Evolutionary conservation across 1,140 invertebrate genomes (phyloP), one percentile per base, ranked within the genome.

Genomic region (Hermetia illucens): DNA sequence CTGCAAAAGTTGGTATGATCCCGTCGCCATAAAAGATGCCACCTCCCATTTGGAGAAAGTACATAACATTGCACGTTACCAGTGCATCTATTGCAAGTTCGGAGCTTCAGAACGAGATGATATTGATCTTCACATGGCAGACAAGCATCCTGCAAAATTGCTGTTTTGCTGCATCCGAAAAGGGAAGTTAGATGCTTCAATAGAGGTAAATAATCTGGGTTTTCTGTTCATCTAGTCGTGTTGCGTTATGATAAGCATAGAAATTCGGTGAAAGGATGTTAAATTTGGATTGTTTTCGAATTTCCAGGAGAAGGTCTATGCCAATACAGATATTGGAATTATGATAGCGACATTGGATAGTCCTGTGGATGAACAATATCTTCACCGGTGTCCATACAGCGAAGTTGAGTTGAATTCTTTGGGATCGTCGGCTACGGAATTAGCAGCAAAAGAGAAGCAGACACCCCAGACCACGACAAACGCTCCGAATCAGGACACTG

Each of bases 81-180:
- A 65, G 31, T 67, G 65, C 37, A 46, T 53, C 3, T 61, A 53
- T 49, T 67, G 64, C 38, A 49, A 57, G 0, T 47, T 42, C 36
- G 57, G 58, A 1, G 55, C 58, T 1, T 57, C 62, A 21, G 50
- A 42, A 20, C 69, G 70, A 29, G 53, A 65, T 4, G 66, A 70
- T 2, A 64, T 78, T 30, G 63, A 76, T 31, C 61, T 65, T 4
- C 76, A 80, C 48, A 54, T 74, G 1, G 52, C 64, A 0, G 61
- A 67, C 5, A 65, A 66, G 16, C 76, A 80, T 45, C 62, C 68
- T 0, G 58, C 68, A 2, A 68, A 69, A n/a, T n/a, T n/a, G n/a
- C n/a, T n/a, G n/a, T n/a, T n/a, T n/a, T n/a, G n/a, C n/a, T n/a
- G n/a, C n/a, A n/a, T n/a, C n/a, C n/a, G n/a, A n/a, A n/a, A n/a